These are phyloP conservation scores for Heteronetta atricapilla DNA, from an alignment of 2,113 vertebrate species.

Conservation along the genomic window DNA sequence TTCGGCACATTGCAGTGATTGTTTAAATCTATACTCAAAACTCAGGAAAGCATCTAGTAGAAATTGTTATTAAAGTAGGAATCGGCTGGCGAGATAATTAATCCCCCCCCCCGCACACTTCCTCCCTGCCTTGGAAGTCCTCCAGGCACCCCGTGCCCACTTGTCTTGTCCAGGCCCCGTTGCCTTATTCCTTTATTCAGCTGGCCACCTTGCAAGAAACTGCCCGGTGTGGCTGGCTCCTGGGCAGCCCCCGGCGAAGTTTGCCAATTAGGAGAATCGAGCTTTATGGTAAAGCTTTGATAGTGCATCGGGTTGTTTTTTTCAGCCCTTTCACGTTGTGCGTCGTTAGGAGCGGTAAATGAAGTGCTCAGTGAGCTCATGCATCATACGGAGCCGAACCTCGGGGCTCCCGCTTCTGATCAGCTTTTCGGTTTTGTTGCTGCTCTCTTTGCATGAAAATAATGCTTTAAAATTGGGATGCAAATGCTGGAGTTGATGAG, in stretches of 20 bases:
- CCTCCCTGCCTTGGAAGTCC: background rate
- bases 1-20: background rate
- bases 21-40: background rate
- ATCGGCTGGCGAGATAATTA: background rate
- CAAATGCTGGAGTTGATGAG: rapidly evolving
- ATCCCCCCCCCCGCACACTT: rapidly evolving
- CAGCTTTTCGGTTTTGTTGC: background rate
- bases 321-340: background rate
- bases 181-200: background rate
- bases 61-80: slow-evolving; percentile 4
- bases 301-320: background rate
- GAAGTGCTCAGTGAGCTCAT: slow-evolving; percentile 33
- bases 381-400: background rate
- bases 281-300: background rate
- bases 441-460: background rate
- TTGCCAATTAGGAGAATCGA: slow-evolving; percentile 6
- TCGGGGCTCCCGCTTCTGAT: background rate
- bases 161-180: background rate
- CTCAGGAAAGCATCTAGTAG: background rate
- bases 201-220: background rate
- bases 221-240: background rate
- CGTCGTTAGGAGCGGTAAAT: background rate
- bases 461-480: background rate
- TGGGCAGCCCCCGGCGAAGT: background rate
- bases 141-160: background rate